Conservation (phyloP, 1,140 invertebrate genomes). For the Dufourea novaeangliae region DNA sequence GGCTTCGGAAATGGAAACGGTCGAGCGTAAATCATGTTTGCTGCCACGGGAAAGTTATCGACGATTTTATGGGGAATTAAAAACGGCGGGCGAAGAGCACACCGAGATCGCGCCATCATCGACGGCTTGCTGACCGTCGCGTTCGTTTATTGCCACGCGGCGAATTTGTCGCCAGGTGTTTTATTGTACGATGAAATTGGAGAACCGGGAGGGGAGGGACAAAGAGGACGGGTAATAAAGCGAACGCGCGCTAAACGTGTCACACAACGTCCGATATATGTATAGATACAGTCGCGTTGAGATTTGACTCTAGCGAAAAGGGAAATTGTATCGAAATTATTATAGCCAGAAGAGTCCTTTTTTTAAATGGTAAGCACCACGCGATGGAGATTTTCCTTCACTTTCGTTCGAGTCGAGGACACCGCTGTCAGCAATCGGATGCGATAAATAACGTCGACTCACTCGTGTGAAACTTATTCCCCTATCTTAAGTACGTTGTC, state of each 20-base stretch:
- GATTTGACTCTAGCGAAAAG: slow-evolving; percentile 43
- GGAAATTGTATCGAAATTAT: slow-evolving; percentile 62
- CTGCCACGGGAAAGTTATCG: slow-evolving; percentile 22
- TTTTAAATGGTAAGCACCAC: too few relatives aligned
- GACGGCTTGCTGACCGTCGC: slow-evolving; percentile 31
- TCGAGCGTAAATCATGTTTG: slow-evolving; percentile 29
- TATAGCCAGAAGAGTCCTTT: too few relatives aligned
- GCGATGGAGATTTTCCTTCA: background rate
- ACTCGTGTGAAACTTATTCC: background rate
- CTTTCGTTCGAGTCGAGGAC: background rate
- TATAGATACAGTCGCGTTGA: too few relatives aligned
- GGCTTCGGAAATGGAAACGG: slow-evolving; percentile 5
- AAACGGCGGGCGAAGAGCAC: background rate
- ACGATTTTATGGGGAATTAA: slow-evolving; percentile 34
- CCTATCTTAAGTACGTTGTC: background rate
- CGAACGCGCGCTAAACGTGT: slow-evolving; percentile 76
- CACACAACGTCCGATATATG: slow-evolving; percentile 77
- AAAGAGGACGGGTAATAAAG: slow-evolving; percentile 73
- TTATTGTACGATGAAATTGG: slow-evolving; percentile 77
- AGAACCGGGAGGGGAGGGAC: slow-evolving; percentile 48
- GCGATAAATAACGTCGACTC: slow-evolving; percentile 33
- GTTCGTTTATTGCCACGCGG: slow-evolving; percentile 75
- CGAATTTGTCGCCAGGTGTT: slow-evolving; percentile 80
- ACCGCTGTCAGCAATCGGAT: background rate
- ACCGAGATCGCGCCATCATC: slow-evolving; percentile 48